Evolutionary conservation across 1,140 invertebrate species (phyloP).

Genomic region (Cotesia chilonis): DNA sequence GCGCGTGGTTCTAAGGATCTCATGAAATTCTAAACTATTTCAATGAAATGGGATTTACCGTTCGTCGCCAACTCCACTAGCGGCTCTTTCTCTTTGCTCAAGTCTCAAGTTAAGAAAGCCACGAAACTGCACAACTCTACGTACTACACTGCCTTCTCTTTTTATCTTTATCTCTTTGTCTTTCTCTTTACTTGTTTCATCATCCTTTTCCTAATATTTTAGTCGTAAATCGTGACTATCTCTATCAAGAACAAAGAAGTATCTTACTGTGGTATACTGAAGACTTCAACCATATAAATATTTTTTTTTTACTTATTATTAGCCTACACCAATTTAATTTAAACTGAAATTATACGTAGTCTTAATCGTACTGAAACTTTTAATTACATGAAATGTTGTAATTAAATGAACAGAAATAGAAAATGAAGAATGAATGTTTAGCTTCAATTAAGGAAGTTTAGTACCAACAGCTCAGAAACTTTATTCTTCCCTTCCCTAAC

Average conservation of each 20-base stretch:
- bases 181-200: conserved; percentile 14
- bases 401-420: too few species aligned
- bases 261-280: too few species aligned
- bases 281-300: too few species aligned
- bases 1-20: conserved; percentile 34
- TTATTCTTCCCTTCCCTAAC: too few species aligned
- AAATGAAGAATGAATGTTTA: too few species aligned
- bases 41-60: conserved; percentile 54
- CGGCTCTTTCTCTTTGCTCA: conserved; percentile 18
- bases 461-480: too few species aligned
- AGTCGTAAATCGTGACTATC: neutral
- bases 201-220: conserved; percentile 9
- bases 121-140: conserved; percentile 34
- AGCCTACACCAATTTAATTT: too few species aligned
- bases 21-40: conserved; percentile 59
- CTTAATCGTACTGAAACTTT: too few species aligned
- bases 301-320: too few species aligned
- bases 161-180: conserved; percentile 25
- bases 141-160: conserved; percentile 17
- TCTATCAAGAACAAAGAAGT: conserved; percentile 1
- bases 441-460: too few species aligned
- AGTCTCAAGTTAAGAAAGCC: conserved; percentile 35
- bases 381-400: too few species aligned
- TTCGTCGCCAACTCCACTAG: conserved; percentile 41
- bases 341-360: too few species aligned